Evolutionary conservation across 2,888 invertebrate species (phyloP), one percentile per base, ranked within the genome.

Genomic region (Rhabditoides inermis): DNA sequence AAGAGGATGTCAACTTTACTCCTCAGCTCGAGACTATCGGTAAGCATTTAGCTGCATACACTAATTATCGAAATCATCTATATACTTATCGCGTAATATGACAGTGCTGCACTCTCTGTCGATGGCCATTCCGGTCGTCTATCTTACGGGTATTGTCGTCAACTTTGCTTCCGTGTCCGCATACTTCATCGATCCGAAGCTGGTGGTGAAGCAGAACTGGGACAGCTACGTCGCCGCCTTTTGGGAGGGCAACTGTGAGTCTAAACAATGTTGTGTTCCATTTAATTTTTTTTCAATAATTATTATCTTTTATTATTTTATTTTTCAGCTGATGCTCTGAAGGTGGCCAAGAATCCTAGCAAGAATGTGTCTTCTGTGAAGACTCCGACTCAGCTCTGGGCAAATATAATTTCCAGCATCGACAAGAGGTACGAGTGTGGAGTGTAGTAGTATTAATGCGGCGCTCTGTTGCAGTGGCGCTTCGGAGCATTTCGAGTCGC

Each of bases 81-180:
- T 20, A 5, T n/a, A 18, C 23, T 25, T 27, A 23, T 51, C 47
- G 12, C 56, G 25, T 36, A 10, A 35, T 45, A 18, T 59, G 58
- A n/a, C 55, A 60, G 66, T 57, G 7, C 55, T 66, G 39, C 63
- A 71, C 37, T 57, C 62, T 0, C 55, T 72, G 28, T 55, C 61
- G 30, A 52, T 59, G 15, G 59, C 65, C 2, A 63, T 73, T 42
- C 68, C 72, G 6, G 62, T 73, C n/a, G 69, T 73, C 15, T 55
- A 63, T n/a, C 63, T 73, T 7, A 56, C 55, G 7, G 65, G 60
- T 20, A 72, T 73, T 45, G 53, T 53, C n/a, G 65, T 73, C 22
- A 73, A 70, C 49, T 70, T 73, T 50, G 60, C 68, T 7, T 58
- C 65, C 10, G 73, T 73, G 4, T 62, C 64, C 18, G 70, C 68